Evolutionary conservation across 35 echinoderm and acorn worm genomes (phyloP).

Genomic region (Stichopus chloronotus): DNA sequence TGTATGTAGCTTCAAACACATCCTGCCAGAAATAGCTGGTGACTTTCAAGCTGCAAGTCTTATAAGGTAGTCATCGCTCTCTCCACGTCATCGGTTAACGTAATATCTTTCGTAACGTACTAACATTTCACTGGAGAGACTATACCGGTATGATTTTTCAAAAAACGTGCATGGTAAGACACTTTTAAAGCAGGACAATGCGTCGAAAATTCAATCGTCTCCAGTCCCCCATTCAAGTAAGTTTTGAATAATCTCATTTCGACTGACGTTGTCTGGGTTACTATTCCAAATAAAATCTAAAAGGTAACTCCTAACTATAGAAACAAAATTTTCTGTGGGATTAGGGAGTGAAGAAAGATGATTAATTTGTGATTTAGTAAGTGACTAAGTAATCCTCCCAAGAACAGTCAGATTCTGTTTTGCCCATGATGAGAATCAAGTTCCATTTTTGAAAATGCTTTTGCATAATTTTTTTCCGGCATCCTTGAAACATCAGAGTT

Average conservation of each 20-base stretch:
- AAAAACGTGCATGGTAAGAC: neutral
- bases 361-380: neutral
- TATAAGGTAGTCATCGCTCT: neutral
- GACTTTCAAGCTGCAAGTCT: neutral
- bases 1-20: neutral
- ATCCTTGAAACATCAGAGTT: neutral
- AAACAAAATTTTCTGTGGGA: neutral
- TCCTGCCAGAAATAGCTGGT: neutral
- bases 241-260: neutral
- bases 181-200: neutral
- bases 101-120: neutral
- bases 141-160: neutral
- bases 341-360: neutral
- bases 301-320: neutral
- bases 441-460: neutral
- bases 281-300: conserved; percentile 14
- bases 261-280: conserved; percentile 26
- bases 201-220: neutral
- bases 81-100: neutral
- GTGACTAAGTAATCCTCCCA: neutral
- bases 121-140: neutral
- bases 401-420: neutral
- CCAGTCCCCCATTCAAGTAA: conserved; percentile 11
- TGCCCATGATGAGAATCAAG: neutral
- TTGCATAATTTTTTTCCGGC: neutral